Evolutionary conservation across 2,888 invertebrate genomes (phyloP), one percentile per base, ranked within the genome.

Genomic region (Ceramica pisi): DNA sequence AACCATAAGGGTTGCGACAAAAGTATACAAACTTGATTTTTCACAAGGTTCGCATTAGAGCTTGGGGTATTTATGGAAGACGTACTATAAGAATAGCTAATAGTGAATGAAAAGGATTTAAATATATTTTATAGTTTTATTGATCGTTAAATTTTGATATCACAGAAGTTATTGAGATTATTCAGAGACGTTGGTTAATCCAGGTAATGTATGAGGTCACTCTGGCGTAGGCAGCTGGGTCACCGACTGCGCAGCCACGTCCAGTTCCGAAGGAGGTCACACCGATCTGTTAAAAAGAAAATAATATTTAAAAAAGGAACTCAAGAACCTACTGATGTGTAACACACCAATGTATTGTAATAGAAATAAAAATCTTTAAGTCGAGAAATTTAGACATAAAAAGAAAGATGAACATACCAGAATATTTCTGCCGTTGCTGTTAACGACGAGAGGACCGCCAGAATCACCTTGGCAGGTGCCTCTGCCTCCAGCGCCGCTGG

Each of bases 401-500:
- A 41, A 41, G 41, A 41, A 12, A 2, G 10, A 12, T 41, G 41
- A 41, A 41, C 41, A 3, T 12, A 41, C 72, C 50, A 72, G 51
- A 8, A 72, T 10, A 19, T 56, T 66, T 10, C 66, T 74, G 35
- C 38, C 46, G 2, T 69, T 69, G 12, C 75, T 75, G 38, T n/a
- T 53, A 5, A 69, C 71, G 8, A 85, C 77, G 7, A 94, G 88
- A 14, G 94, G 94, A 7, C 94, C 93, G 3, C 94, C 93, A 5
- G 94, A 94, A 81, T 94, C 94, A 4, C 94, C 93, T 2, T 79
- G 63, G 80, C 94, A 94, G 5, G 86, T 86, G 21, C 56, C 35
- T 38, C 35, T 56, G 35, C 56, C 87, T 7, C 88, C 88, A 5
- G 80, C 7, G 0, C 91, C 90, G 65, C 89, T 71, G 12, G 71